A percentile compares a stretch with the other conserved stretches of the same genome.
Evolutionary conservation across 2,113 vertebrate genomes (phyloP).

Genomic region (Eleginops maclovinus): DNA sequence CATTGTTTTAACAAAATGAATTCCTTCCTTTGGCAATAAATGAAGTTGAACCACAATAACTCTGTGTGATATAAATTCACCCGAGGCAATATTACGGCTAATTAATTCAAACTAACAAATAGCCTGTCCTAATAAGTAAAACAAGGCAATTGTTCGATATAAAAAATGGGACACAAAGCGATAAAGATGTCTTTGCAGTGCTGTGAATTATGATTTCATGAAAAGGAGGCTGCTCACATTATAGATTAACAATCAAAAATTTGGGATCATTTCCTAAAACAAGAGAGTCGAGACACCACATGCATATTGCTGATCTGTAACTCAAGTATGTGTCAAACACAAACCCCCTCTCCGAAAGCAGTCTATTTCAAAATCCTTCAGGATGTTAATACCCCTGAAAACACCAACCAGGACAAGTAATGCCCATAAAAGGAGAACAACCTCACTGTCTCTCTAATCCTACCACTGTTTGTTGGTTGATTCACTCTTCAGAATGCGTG

Average conservation of each 20-base stretch:
- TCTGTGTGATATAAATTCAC: constrained; percentile 10
- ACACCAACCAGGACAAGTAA: constrained; percentile 7
- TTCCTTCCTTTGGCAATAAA: constrained; percentile 21
- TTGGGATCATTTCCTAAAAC: constrained; percentile 16
- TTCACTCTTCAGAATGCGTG: constrained; percentile 29
- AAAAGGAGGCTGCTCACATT: constrained; percentile 1
- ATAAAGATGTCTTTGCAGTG: constrained; percentile 8
- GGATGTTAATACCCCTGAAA: constrained; percentile 25
- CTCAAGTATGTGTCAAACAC: constrained; percentile 30
- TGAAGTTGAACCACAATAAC: constrained; percentile 18
- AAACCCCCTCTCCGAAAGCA: constrained; percentile 24
- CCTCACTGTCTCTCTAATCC: constrained; percentile 5
- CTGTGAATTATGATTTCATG: constrained; percentile 38
- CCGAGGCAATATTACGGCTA: constrained; percentile 11
- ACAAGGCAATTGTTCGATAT: constrained; percentile 19
- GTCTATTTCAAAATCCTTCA: constrained; percentile 34
- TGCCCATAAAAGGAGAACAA: not conserved
- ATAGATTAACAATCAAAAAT: constrained; percentile 32
- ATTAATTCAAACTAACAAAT: constrained; percentile 33
- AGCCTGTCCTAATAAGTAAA: constrained; percentile 21
- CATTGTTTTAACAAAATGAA: not conserved
- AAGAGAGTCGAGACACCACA: constrained; percentile 3
- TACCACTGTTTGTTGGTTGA: constrained; percentile 24
- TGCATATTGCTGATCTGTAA: constrained; percentile 21
- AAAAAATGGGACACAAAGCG: constrained; percentile 1